These are phyloP conservation scores for Clarias macrocephalus DNA, from an alignment of 2,113 vertebrate species.

Conservation along the genomic window DNA sequence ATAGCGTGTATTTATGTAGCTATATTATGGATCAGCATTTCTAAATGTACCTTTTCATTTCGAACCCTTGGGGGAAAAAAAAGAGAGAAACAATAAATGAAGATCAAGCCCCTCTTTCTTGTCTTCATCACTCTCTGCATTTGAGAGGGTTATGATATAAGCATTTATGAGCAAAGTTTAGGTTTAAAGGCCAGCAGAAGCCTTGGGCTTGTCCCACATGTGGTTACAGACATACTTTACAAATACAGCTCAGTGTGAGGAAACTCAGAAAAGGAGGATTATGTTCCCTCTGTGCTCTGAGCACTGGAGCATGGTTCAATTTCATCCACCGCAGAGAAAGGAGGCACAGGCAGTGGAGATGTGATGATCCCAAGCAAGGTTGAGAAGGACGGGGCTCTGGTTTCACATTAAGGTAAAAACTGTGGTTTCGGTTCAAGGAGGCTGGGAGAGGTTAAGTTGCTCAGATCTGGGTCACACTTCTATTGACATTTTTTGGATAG, in stretches of 20 bases:
- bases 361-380: not conserved
- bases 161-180: constrained; percentile 42
- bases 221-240: constrained; percentile 3
- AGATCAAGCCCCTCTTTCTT: not conserved
- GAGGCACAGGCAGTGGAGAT: not conserved
- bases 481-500: not conserved
- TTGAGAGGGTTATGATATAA: constrained; percentile 12
- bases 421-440: not conserved
- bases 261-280: not conserved
- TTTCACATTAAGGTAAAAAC: constrained; percentile 17
- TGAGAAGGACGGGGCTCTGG: not conserved
- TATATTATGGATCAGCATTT: not conserved
- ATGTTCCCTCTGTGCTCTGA: not conserved
- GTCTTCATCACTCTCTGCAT: not conserved
- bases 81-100: not conserved
- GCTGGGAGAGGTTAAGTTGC: not conserved
- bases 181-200: constrained; percentile 26
- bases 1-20: constrained; percentile 1
- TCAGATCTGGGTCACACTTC: not conserved
- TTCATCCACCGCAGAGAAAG: constrained; percentile 34
- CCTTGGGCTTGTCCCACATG: constrained; percentile 5
- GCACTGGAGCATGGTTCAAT: not conserved
- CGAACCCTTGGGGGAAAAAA: not conserved
- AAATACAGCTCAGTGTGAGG: constrained; percentile 7
- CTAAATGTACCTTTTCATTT: constrained; percentile 7